phyloP scores from a whole-genome alignment of 1,140 invertebrate species.

The Zaprionus gabonicus region DNA sequence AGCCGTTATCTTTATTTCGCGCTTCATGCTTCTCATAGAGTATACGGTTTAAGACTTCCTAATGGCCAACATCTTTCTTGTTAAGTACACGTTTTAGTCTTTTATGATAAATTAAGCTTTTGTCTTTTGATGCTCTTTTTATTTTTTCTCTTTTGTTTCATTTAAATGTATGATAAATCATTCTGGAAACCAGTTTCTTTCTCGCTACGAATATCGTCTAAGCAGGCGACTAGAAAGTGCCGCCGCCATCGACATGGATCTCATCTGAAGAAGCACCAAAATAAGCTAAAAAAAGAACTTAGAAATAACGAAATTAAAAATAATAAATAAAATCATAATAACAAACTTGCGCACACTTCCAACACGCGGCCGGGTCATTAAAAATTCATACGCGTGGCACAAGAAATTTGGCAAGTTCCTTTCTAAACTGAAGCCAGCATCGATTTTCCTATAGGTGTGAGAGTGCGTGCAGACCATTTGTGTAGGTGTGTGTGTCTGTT shows the following conservation, averaged over 20 bases:
- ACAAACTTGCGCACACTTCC: slow-evolving; percentile 69
- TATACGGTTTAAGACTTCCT: slow-evolving; percentile 24
- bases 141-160: slow-evolving; percentile 50
- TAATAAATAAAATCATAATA: slow-evolving; percentile 57
- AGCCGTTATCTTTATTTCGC: background rate
- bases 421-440: slow-evolving; percentile 39
- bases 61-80: slow-evolving; percentile 20
- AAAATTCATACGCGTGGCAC: slow-evolving; percentile 77
- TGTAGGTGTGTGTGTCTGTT: slow-evolving; percentile 1
- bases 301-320: slow-evolving; percentile 42
- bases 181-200: slow-evolving; percentile 73
- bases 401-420: slow-evolving; percentile 65
- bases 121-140: slow-evolving; percentile 67
- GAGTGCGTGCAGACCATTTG: background rate
- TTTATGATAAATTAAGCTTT: slow-evolving; percentile 80
- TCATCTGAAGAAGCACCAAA: slow-evolving; percentile 53
- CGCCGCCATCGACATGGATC: slow-evolving; percentile 65
- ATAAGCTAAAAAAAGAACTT: slow-evolving; percentile 24
- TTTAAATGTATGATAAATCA: slow-evolving; percentile 82
- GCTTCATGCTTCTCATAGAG: slow-evolving; percentile 18
- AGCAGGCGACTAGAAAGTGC: slow-evolving; percentile 71
- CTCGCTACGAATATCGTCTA: slow-evolving; percentile 49
- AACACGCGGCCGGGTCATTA: slow-evolving; percentile 68
- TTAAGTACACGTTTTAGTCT: slow-evolving; percentile 79
- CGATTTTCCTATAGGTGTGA: slow-evolving; percentile 36